Evolutionary conservation across 2,797 vertebrate genomes (phyloP), one percentile per base, ranked within the genome.

Genomic region (Nasua narica): DNA sequence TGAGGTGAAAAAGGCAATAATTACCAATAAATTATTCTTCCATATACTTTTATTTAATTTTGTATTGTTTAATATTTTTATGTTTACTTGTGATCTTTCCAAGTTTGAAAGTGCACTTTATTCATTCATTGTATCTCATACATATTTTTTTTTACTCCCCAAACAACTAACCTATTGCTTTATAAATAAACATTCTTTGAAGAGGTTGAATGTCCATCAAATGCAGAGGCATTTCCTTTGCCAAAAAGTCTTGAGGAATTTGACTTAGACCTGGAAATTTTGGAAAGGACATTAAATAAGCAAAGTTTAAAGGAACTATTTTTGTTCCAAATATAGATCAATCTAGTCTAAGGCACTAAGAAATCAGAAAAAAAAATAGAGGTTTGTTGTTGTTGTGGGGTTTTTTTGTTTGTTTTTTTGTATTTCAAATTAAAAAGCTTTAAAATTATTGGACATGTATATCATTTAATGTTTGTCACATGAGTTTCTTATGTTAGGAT

Each of bases 281-380:
- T 86, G 27, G 54, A 87, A 88, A 7, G 21, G 62, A 78, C 3
- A 35, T 81, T 90, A 78, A 91, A 54, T 58, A 89, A 95, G 19
- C 6, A 48, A 67, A 74, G 48, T 82, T 87, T 52, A 97, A 94
- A 85, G 12, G 82, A 86, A 92, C 72, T 92, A 93, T 43, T 84
- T 94, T 93, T 88, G 15, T 84, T 92, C 5, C 2, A 25, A 87
- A 89, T 87, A 90, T 96, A 93, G 79, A 79, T 65, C 18, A 82
- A 35, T 54, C 7, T 74, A 35, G 29, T 87, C 60, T n/a, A 79
- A 69, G 29, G 35, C 32, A 91, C 52, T 70, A 92, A 29, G 7
- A 62, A 93, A 94, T 54, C 50, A 43, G 29, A 46, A 82, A 58
- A 77, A 62, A 32, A 35, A 27, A n/a, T 4, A 19, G 8, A 19